These are phyloP conservation scores for Babylonia areolata DNA, from an alignment of 1,140 invertebrate genomes.

Conservation along the genomic window DNA sequence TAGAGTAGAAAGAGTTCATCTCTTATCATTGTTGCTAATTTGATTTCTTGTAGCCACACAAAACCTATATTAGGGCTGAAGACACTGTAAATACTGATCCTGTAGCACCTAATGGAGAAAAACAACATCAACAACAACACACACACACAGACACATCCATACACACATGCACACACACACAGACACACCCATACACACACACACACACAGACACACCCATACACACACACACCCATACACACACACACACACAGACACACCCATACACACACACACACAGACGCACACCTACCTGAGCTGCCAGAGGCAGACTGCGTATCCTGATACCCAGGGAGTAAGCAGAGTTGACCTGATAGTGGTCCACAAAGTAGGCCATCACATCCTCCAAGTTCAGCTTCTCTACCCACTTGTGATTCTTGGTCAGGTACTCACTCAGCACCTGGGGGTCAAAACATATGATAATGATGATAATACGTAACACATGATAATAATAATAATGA, in stretches of 20 bases:
- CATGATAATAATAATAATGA: too few relatives aligned
- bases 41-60: too few relatives aligned
- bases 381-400: constrained; percentile 62
- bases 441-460: too few relatives aligned
- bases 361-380: constrained; percentile 68
- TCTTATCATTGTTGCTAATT: too few relatives aligned
- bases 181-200: not conserved
- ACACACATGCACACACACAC: not conserved
- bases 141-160: too few relatives aligned
- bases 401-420: constrained; percentile 64
- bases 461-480: too few relatives aligned
- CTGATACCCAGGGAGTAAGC: constrained; percentile 70
- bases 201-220: not conserved
- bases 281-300: constrained; percentile 57
- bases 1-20: too few relatives aligned
- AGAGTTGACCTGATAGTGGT: constrained; percentile 57
- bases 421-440: constrained; percentile 52
- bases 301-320: constrained; percentile 69
- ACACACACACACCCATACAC: not conserved
- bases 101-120: too few relatives aligned
- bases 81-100: too few relatives aligned
- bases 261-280: not conserved
- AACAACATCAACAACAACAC: too few relatives aligned
- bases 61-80: too few relatives aligned
- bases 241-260: constrained; percentile 10